Percentiles rank a stretch among this genome's conserved stretches.
phyloP scores from a whole-genome alignment of 53 echinoderm and acorn worm genomes.

The Holothuria leucospilota region DNA sequence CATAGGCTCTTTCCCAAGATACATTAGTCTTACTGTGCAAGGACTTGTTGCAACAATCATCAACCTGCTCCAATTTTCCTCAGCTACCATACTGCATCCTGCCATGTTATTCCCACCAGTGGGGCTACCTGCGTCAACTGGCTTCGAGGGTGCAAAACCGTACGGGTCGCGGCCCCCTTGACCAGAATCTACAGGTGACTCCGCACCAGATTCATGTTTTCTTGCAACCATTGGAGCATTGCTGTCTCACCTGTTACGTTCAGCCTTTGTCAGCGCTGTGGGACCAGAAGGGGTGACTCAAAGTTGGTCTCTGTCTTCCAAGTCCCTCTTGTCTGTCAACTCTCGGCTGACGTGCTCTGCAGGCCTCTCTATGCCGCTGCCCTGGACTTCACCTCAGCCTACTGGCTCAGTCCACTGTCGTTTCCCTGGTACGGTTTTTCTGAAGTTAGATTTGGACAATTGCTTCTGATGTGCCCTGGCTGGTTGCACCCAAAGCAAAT shows the following conservation, averaged over 20 bases:
- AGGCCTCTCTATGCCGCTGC: not conserved
- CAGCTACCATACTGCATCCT: too few species aligned
- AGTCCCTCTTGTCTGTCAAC: not conserved
- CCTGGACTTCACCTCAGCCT: constrained; percentile 19
- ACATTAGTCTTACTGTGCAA: not conserved
- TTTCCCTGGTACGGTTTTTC: not conserved
- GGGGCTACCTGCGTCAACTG: not conserved
- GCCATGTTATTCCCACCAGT: not conserved
- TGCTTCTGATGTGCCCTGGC: not conserved
- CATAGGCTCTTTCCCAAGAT: too few species aligned
- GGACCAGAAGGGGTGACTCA: too few species aligned
- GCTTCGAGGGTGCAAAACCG: not conserved
- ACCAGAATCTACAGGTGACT: not conserved
- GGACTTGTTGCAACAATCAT: not conserved
- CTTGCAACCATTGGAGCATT: not conserved
- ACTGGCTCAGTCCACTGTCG: not conserved
- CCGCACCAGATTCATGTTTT: not conserved
- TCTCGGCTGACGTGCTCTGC: not conserved
- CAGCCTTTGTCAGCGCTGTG: too few species aligned
- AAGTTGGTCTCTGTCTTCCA: too few species aligned
- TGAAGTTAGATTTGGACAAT: not conserved
- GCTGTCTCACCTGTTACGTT: not conserved
- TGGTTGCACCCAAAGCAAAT: constrained; percentile 8
- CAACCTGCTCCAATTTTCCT: not conserved
- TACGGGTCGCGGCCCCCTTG: not conserved